Evolutionary conservation across 2,888 invertebrate species (phyloP).

Genomic region (Drosophila mulleri): DNA sequence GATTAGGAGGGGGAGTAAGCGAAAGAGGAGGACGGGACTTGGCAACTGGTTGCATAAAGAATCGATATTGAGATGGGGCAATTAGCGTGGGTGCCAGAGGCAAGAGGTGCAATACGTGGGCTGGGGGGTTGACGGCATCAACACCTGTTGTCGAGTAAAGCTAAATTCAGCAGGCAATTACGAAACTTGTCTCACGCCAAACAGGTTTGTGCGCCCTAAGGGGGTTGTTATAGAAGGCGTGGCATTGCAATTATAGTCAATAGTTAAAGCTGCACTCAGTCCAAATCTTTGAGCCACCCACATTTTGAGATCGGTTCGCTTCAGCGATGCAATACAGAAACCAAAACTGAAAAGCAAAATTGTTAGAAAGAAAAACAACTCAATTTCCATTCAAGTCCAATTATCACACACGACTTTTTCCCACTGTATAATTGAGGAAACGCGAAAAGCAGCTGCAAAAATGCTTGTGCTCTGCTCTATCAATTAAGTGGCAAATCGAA

Average conservation of each 20-base stretch:
- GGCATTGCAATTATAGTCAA: conserved; percentile 22
- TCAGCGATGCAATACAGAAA: conserved; percentile 9
- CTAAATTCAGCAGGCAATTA: conserved; percentile 44
- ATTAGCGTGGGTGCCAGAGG: conserved; percentile 28
- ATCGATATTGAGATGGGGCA: conserved; percentile 43
- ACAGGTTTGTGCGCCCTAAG: conserved; percentile 17
- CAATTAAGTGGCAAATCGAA: conserved; percentile 57
- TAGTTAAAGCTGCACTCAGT: conserved; percentile 6
- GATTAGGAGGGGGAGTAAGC: background rate
- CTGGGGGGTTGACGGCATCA: conserved; percentile 17
- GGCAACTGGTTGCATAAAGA: conserved; percentile 50
- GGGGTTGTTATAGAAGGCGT: background rate
- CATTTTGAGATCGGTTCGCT: conserved; percentile 18
- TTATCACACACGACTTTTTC: conserved; percentile 34
- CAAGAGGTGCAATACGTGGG: background rate
- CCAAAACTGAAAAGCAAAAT: background rate
- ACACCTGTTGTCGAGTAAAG: conserved; percentile 51
- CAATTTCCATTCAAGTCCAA: conserved; percentile 33
- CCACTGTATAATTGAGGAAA: conserved; percentile 58
- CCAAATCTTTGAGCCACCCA: conserved; percentile 40
- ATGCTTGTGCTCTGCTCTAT: conserved; percentile 36
- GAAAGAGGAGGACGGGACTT: background rate
- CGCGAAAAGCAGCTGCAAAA: conserved; percentile 43
- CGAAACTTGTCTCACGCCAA: conserved; percentile 28
- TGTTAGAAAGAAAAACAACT: conserved; percentile 15